Conservation (phyloP, 2,888 invertebrate species). For the Andrena trimmerana region DNA sequence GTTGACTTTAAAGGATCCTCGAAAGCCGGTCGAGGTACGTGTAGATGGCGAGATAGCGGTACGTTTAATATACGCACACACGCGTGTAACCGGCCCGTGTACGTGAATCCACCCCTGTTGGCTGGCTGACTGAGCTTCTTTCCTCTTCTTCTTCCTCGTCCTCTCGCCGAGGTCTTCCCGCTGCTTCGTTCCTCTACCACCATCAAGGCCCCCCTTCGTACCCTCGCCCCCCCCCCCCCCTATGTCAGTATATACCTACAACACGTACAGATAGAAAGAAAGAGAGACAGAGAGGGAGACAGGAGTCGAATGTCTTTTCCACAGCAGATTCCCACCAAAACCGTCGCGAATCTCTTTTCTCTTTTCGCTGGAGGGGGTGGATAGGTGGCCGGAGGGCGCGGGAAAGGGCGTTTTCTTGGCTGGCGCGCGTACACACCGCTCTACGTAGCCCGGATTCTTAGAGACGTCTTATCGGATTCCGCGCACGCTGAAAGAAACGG, state of each 20-base stretch:
- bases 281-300: not conserved
- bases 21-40: conserved; percentile 26
- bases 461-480: conserved; percentile 67
- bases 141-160: conserved; percentile 7
- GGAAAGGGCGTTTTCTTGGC: conserved; percentile 2
- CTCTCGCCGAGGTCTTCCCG: conserved; percentile 13
- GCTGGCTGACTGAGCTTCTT: not conserved
- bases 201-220: too few species aligned
- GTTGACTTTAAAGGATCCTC: conserved; percentile 63
- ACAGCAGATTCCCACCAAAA: conserved; percentile 45
- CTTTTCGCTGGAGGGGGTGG: conserved; percentile 4
- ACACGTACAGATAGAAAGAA: not conserved
- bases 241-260: not conserved
- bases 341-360: conserved; percentile 21
- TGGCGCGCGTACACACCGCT: conserved; percentile 23
- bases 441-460: conserved; percentile 49
- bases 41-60: conserved; percentile 58
- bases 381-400: not conserved
- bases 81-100: conserved; percentile 19
- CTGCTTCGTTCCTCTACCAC: not conserved
- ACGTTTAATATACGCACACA: conserved; percentile 65
- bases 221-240: not conserved
- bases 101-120: conserved; percentile 21
- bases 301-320: conserved; percentile 34
- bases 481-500: conserved; percentile 61